A percentile compares a stretch with the other conserved stretches of the same genome.
Evolutionary conservation across 2,888 invertebrate genomes (phyloP).

Genomic region (Aleiodes leptofemur): DNA sequence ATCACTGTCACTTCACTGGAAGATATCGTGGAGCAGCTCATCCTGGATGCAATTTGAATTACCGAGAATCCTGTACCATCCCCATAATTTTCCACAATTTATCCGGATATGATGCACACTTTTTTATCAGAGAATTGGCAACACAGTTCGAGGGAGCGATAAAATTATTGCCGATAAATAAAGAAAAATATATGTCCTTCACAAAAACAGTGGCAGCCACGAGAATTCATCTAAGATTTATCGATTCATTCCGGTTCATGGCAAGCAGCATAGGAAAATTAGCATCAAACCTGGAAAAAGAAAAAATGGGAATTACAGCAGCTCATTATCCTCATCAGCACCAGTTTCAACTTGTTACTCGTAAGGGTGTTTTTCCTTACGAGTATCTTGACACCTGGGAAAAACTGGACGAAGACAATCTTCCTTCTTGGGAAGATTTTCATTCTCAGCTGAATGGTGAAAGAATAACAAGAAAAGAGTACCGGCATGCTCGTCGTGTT

Average conservation of each 20-base stretch:
- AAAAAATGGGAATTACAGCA: background rate
- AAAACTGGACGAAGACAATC: too few species aligned
- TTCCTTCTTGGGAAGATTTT: too few species aligned
- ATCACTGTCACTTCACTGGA: background rate
- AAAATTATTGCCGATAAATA: background rate
- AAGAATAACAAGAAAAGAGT: too few species aligned
- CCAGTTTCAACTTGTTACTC: too few species aligned
- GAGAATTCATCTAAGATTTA: background rate
- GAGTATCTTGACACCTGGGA: too few species aligned
- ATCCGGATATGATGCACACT: background rate
- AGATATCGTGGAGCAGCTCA: background rate
- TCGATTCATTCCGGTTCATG: slow-evolving; percentile 12
- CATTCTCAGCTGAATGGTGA: too few species aligned
- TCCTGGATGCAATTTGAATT: too few species aligned
- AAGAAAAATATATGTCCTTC: background rate
- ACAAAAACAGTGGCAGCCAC: background rate
- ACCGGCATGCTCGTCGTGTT: too few species aligned
- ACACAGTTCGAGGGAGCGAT: background rate
- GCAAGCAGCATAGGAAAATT: background rate
- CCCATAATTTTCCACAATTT: background rate
- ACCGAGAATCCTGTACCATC: too few species aligned
- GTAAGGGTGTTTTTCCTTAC: too few species aligned
- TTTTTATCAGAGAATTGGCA: too few species aligned
- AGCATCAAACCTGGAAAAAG: background rate
- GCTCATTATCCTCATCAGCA: background rate